A percentile compares a stretch with the other conserved stretches of the same genome.
Conservation (phyloP, 2,113 vertebrate species). For the Triplophysa siluroides region DNA sequence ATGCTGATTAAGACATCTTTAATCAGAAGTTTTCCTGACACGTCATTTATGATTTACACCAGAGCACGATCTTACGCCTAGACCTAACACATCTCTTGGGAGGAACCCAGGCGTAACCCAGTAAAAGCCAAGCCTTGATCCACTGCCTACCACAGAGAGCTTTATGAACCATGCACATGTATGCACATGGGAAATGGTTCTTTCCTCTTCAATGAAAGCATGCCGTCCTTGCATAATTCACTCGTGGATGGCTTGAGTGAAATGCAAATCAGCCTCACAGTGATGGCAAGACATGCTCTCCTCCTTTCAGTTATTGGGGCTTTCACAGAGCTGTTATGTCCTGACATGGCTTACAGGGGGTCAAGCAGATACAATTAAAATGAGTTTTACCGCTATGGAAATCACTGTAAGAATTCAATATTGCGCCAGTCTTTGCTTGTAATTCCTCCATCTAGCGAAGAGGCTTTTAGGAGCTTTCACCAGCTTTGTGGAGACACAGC, state of each 20-base stretch:
- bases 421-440: slow-evolving; percentile 13
- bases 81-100: slow-evolving; percentile 12
- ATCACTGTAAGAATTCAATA: slow-evolving; percentile 26
- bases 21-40: not conserved
- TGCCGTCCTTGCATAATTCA: slow-evolving; percentile 44
- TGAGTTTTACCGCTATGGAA: slow-evolving; percentile 5
- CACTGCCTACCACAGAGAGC: slow-evolving; percentile 32
- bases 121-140: slow-evolving; percentile 33
- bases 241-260: slow-evolving; percentile 42
- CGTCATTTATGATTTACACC: slow-evolving; percentile 31
- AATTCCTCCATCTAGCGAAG: slow-evolving; percentile 21
- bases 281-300: slow-evolving; percentile 12
- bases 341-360: slow-evolving; percentile 17
- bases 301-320: slow-evolving; percentile 21
- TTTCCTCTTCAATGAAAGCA: slow-evolving; percentile 25
- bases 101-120: not conserved
- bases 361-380: slow-evolving; percentile 27
- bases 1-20: not conserved
- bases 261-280: slow-evolving; percentile 41
- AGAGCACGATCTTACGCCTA: slow-evolving; percentile 13
- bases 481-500: slow-evolving; percentile 6
- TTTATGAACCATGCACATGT: slow-evolving; percentile 41
- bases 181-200: slow-evolving; percentile 32
- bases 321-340: not conserved
- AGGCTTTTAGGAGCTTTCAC: slow-evolving; percentile 13